Evolutionary conservation across 2,113 vertebrate genomes (phyloP).

Genomic region (Cervus canadensis): DNA sequence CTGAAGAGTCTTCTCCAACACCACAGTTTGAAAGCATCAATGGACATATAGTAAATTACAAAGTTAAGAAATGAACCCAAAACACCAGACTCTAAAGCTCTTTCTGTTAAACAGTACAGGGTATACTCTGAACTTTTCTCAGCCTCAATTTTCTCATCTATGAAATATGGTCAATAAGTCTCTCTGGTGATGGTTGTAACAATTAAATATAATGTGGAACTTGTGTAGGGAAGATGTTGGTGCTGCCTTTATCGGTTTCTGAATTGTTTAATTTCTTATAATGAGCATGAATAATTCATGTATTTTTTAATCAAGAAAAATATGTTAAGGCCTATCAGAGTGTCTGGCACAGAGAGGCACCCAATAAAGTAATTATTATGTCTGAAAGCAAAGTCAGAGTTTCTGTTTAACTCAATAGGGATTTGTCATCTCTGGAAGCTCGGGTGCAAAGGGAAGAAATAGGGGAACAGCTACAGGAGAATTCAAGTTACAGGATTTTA

Average conservation of each 20-base stretch:
- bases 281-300: background rate
- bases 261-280: background rate
- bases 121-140: background rate
- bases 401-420: background rate
- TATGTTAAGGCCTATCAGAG: background rate
- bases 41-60: background rate
- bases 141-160: background rate
- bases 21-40: background rate
- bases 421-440: background rate
- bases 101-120: background rate
- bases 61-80: background rate
- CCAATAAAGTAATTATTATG: background rate
- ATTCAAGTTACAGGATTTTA: background rate
- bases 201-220: background rate
- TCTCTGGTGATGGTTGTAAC: background rate
- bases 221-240: background rate
- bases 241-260: background rate
- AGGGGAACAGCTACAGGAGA: background rate
- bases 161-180: background rate
- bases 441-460: background rate
- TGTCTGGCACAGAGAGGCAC: background rate
- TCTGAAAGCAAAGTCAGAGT: conserved; percentile 11
- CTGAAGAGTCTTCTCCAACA: background rate
- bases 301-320: conserved; percentile 28
- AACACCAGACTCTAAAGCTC: background rate